Evolutionary conservation across 2,113 vertebrate species (phyloP).

Genomic region (Albula glossodonta): DNA sequence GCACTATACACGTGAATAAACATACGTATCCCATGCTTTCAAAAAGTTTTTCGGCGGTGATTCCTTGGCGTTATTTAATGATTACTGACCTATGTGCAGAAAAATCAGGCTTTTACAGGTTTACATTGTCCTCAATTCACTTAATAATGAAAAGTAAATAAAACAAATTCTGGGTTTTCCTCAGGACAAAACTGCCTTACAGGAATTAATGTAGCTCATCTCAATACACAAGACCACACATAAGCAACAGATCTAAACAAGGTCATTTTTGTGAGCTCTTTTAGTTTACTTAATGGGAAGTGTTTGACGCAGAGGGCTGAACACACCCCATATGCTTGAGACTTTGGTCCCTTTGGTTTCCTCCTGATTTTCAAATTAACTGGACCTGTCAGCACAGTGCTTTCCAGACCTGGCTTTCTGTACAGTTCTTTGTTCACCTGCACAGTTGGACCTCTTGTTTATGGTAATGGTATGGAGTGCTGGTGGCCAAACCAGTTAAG

Average conservation of each 20-base stretch:
- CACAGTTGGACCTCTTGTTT: too few relatives aligned
- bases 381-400: not conserved
- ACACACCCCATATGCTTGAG: not conserved
- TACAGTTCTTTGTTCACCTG: too few relatives aligned
- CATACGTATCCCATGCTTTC: too few relatives aligned
- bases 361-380: not conserved
- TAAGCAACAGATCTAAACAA: slow-evolving; percentile 30
- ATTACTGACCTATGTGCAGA: not conserved
- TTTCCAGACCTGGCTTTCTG: too few relatives aligned
- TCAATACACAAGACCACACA: not conserved
- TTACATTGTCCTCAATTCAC: too few relatives aligned
- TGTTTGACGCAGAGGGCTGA: not conserved
- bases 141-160: too few relatives aligned
- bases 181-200: not conserved
- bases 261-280: not conserved
- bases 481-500: not conserved
- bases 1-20: too few relatives aligned
- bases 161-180: not conserved
- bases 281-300: slow-evolving; percentile 7
- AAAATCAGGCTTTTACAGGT: not conserved
- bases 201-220: not conserved
- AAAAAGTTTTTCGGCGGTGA: not conserved
- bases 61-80: not conserved
- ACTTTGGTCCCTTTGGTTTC: not conserved
- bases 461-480: too few relatives aligned